A percentile compares a stretch with the other conserved stretches of the same genome.
phyloP scores from a whole-genome alignment of 92 coral and sea anemone species.

The Metridium senile region DNA sequence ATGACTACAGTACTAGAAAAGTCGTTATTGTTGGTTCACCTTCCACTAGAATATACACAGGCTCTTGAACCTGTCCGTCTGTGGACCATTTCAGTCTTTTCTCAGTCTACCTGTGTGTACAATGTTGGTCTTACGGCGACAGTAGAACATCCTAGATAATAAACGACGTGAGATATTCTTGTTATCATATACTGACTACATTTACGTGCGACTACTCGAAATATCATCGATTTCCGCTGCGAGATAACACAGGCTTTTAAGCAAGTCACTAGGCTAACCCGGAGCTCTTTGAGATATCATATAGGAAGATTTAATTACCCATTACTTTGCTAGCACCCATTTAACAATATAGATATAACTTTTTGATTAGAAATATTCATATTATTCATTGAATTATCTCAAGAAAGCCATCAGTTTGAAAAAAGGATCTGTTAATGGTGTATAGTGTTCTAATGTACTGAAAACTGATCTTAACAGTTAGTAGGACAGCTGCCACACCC shows the following conservation, averaged over 20 bases:
- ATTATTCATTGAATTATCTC: constrained; percentile 19
- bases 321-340: constrained; percentile 36
- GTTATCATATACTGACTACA: constrained; percentile 1
- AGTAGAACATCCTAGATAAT: background rate
- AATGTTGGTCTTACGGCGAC: background rate
- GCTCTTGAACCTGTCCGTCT: constrained; percentile 28
- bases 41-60: constrained; percentile 8
- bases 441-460: background rate
- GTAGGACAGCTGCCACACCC: background rate
- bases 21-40: constrained; percentile 14
- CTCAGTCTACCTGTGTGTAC: background rate
- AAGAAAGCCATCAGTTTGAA: background rate
- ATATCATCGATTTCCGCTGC: constrained; percentile 36
- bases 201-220: constrained; percentile 35
- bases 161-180: constrained; percentile 6
- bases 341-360: constrained; percentile 18
- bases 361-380: constrained; percentile 25
- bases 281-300: constrained; percentile 13
- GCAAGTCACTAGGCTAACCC: constrained; percentile 24
- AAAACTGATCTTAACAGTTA: background rate
- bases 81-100: background rate
- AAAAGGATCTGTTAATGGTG: background rate
- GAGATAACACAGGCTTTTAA: constrained; percentile 40
- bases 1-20: background rate
- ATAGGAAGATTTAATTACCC: constrained; percentile 24